phyloP scores from a whole-genome alignment of 2,888 invertebrate species.

The Lomographa bimaculata region DNA sequence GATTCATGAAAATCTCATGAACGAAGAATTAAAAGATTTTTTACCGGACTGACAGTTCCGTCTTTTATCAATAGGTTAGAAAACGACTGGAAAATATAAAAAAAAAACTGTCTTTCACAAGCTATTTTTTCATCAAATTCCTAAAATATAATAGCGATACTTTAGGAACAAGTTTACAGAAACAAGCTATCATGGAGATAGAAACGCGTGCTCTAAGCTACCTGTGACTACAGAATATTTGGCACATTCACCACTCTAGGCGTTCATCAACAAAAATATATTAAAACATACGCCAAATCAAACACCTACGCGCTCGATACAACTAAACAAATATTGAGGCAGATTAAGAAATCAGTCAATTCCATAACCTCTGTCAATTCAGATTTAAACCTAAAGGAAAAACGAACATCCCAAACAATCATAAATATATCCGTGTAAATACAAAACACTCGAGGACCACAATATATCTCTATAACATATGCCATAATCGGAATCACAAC shows the following conservation, averaged over 20 bases:
- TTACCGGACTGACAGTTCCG: too few species aligned
- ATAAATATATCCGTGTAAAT: conserved; percentile 34
- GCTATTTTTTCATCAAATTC: too few species aligned
- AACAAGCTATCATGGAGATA: conserved; percentile 3
- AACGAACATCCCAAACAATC: conserved; percentile 32
- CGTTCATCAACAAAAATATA: conserved; percentile 24
- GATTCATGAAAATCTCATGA: too few species aligned
- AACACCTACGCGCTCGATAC: conserved; percentile 34
- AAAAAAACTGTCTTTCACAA: too few species aligned
- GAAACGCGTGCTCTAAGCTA: conserved; percentile 45
- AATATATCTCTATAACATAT: conserved; percentile 35
- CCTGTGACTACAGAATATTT: conserved; percentile 74
- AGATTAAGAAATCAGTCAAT: conserved; percentile 64
- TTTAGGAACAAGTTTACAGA: conserved; percentile 15
- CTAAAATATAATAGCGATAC: too few species aligned
- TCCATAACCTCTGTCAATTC: conserved; percentile 48
- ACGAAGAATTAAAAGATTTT: too few species aligned
- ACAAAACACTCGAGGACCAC: conserved; percentile 35
- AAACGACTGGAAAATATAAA: too few species aligned
- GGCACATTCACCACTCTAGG: conserved; percentile 59
- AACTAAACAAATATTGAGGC: conserved; percentile 56
- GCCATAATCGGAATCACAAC: conserved; percentile 70
- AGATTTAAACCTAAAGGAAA: conserved; percentile 45
- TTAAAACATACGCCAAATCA: conserved; percentile 17
- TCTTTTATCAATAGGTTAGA: too few species aligned